Evolutionary conservation across 2,888 invertebrate species (phyloP).

Genomic region (Polymixis flavicincta): DNA sequence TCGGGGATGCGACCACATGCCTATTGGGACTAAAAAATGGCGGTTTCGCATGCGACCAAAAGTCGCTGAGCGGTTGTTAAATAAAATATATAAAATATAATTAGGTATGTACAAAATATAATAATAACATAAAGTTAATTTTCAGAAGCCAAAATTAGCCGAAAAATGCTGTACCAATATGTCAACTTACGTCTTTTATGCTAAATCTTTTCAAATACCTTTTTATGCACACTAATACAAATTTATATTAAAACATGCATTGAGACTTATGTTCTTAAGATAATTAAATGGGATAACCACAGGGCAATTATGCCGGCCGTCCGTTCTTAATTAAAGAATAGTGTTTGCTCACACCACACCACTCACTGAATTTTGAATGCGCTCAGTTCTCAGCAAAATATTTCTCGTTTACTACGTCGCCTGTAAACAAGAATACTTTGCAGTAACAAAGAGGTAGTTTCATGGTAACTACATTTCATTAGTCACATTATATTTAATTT

Average conservation of each 20-base stretch:
- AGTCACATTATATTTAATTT: background rate
- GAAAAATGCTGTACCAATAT: background rate
- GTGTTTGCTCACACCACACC: conserved; percentile 59
- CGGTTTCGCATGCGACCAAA: too few species aligned
- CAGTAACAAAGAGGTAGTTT: conserved; percentile 9
- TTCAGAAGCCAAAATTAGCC: too few species aligned
- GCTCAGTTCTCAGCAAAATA: conserved; percentile 57
- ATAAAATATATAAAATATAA: too few species aligned
- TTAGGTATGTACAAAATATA: too few species aligned
- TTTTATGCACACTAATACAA: too few species aligned
- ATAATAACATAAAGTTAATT: too few species aligned
- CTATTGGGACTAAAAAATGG: too few species aligned
- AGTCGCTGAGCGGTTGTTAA: too few species aligned
- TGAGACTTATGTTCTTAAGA: background rate
- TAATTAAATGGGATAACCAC: background rate
- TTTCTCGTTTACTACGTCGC: conserved; percentile 65
- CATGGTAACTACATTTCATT: background rate
- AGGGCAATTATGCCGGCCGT: conserved; percentile 1
- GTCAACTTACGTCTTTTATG: background rate
- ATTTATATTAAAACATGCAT: background rate
- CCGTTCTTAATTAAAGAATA: conserved; percentile 58
- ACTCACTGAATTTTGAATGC: conserved; percentile 47
- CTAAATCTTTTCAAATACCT: background rate
- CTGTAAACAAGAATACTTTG: conserved; percentile 1
- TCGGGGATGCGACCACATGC: too few species aligned